Evolutionary conservation across 2,113 vertebrate genomes (phyloP), one percentile per base, ranked within the genome.

Genomic region (Hypocryptadius cinnamomeus): DNA sequence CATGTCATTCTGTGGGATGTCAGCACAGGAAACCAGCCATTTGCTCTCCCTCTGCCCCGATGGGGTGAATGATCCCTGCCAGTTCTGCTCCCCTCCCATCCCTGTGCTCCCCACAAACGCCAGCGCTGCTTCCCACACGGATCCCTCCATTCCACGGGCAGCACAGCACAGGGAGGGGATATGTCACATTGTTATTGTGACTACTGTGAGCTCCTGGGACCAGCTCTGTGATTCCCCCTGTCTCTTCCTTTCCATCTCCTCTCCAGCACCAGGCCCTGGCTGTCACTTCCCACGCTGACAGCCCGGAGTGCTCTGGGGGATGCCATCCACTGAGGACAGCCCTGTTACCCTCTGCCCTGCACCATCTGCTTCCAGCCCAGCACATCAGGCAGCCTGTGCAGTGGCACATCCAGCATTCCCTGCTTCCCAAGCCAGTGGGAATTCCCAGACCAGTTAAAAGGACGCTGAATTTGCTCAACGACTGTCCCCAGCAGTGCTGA

Each of bases 281-380:
- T 96, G 90, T 94, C 96, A 93, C 64, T 86, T 63, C 68, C 76
- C 21, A 0, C 0, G 6, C 87, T 93, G 94, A 80, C 93, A 94
- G 87, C 56, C 23, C 4, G 0, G 25, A 56, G 81, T 73, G 57
- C 95, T 87, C 82, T 19, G 2, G 87, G 91, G 88, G 60, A n/a
- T 30, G 16, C 39, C 13, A 40, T 40, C 57, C 79, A 5, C 92
- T 1, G 77, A 92, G 95, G 90, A 89, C 93, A 91, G 90, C 59
- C 89, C 35, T 15, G 53, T 93, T 37, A 91, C 72, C 93, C 92
- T 92, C 78, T 95, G 95, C 94, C 94, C 94, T 21, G 15, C 31
- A 33, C 93, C 96, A 95, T 87, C 94, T 97, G 96, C 95, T 40
- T 35, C 80, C 93, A 79, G 93, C 93, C 88, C 20, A 71, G 93